These are phyloP conservation scores for Porites evermanni DNA, from an alignment of 92 coral and sea anemone species.

Conservation along the genomic window DNA sequence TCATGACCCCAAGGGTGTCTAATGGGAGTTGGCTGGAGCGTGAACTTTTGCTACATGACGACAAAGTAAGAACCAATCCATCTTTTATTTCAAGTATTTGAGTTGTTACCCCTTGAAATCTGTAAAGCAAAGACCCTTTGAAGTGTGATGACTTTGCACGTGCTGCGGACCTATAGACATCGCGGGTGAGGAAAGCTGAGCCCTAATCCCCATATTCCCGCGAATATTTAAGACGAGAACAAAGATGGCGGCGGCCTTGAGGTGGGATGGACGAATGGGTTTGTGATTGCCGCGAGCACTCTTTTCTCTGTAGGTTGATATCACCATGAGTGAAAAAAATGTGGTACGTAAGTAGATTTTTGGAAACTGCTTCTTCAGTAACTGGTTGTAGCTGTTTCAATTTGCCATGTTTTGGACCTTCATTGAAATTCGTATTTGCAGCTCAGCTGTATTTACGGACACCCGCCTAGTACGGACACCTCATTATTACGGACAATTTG, in stretches of 20 bases:
- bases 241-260: slow-evolving; percentile 34
- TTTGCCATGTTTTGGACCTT: too few relatives aligned
- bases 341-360: background rate
- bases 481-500: too few relatives aligned
- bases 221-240: slow-evolving; percentile 37
- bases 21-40: too few relatives aligned
- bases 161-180: background rate
- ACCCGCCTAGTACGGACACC: too few relatives aligned
- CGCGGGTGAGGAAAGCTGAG: background rate
- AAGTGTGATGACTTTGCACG: background rate
- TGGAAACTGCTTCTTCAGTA: background rate
- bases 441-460: too few relatives aligned
- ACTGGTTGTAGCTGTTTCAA: background rate
- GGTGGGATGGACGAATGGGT: background rate
- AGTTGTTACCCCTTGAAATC: too few relatives aligned
- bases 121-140: background rate
- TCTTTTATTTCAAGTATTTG: too few relatives aligned
- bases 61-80: too few relatives aligned
- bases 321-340: slow-evolving; percentile 12
- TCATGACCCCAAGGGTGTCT: too few relatives aligned
- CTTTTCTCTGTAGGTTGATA: background rate
- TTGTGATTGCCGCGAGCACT: background rate
- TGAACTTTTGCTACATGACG: too few relatives aligned
- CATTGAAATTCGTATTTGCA: too few relatives aligned
- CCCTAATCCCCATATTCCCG: slow-evolving; percentile 14